Conservation (phyloP, 2,888 invertebrate species). For the Drosophila emarginata region DNA sequence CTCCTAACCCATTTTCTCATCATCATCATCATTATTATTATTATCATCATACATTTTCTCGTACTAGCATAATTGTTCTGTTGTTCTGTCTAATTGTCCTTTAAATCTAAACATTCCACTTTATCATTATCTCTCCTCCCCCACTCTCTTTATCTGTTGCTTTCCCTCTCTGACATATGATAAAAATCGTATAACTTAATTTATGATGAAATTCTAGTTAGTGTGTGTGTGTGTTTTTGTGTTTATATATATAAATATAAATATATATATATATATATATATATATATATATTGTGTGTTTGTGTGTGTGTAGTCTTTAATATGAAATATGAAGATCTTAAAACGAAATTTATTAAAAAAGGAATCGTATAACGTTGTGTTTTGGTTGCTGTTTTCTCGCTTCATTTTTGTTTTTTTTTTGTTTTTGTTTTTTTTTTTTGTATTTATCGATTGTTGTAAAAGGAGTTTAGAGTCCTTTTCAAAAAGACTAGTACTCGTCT, state of each 20-base stretch:
- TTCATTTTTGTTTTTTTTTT: conserved; percentile 3
- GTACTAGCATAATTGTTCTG: neutral
- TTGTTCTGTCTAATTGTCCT: neutral
- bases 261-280: conserved; percentile 22
- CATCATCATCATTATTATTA: too few relatives aligned
- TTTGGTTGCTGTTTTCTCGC: conserved; percentile 46
- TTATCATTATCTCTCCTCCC: too few relatives aligned
- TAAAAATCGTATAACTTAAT: conserved; percentile 36
- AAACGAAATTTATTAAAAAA: conserved; percentile 54
- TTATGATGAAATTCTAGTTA: conserved; percentile 22
- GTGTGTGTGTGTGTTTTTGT: conserved; percentile 26
- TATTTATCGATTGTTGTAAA: conserved; percentile 53
- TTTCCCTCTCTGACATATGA: conserved; percentile 8
- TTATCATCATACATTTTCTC: neutral
- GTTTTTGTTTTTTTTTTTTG: conserved; percentile 11
- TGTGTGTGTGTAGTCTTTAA: conserved; percentile 46
- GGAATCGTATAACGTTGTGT: conserved; percentile 76
- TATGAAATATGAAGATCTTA: conserved; percentile 39
- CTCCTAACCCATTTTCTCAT: too few relatives aligned
- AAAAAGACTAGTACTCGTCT: conserved; percentile 80
- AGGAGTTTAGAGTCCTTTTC: conserved; percentile 82
- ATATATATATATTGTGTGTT: conserved; percentile 29
- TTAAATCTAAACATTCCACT: neutral
- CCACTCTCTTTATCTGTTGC: neutral
- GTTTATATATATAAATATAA: neutral